A percentile compares a stretch with the other conserved stretches of the same genome.
These are phyloP conservation scores for Papio anubis DNA, from an alignment of 2,113 vertebrate genomes.

Conservation along the genomic window DNA sequence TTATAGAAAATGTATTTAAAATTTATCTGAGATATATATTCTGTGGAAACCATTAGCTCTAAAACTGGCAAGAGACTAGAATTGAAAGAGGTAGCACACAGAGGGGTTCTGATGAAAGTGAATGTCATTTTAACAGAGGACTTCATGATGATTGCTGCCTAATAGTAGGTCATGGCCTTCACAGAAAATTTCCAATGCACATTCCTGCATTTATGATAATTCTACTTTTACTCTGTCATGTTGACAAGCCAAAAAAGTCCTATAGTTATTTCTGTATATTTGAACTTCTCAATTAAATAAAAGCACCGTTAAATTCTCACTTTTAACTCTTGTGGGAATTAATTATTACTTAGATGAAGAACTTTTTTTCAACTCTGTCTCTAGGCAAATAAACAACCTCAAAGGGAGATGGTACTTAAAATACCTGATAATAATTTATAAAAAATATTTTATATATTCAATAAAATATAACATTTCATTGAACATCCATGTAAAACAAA, in stretches of 20 bases:
- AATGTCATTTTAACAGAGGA: neutral
- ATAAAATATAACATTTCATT: constrained; percentile 7
- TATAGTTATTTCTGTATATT: neutral
- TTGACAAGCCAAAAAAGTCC: constrained; percentile 24
- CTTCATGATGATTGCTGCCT: neutral
- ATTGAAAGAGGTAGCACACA: neutral
- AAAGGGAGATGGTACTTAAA: constrained; percentile 17
- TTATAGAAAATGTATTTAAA: neutral
- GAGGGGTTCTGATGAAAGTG: neutral
- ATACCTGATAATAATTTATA: neutral
- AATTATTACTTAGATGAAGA: neutral
- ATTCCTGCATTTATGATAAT: neutral
- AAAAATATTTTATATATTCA: constrained; percentile 10
- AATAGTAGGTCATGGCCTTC: neutral
- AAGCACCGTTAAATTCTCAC: constrained; percentile 5
- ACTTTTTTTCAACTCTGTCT: neutral
- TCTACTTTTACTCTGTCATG: neutral
- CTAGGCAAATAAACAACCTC: neutral
- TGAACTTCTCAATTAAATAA: neutral
- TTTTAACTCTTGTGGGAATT: neutral
- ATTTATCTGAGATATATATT: neutral
- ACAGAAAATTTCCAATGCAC: neutral
- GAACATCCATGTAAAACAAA: neutral
- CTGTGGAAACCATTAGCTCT: neutral
- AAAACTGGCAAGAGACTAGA: neutral